Conservation (phyloP, 2,797 vertebrate genomes). For the Pempheris klunzingeri region DNA sequence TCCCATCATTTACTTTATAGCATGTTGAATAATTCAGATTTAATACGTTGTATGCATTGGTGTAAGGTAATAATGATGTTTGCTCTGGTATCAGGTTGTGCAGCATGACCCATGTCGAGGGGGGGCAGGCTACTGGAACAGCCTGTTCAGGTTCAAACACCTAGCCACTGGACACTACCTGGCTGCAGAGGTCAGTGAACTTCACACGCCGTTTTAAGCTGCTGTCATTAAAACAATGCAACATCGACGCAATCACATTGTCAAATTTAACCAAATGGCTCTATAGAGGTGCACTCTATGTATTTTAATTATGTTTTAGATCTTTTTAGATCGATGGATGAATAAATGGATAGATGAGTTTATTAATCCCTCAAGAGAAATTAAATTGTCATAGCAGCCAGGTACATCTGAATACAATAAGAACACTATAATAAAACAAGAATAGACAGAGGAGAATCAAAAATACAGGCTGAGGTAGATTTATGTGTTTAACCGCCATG, state of each 20-base stretch:
- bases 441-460: no score
- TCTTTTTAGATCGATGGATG: no score
- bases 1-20: background rate
- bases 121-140: slow-evolving; percentile 98
- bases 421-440: no score
- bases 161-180: slow-evolving; percentile 97
- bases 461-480: no score
- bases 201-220: background rate
- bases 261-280: background rate
- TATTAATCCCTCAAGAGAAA: no score
- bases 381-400: no score
- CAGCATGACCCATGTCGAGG: slow-evolving; percentile 98
- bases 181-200: slow-evolving; percentile 92
- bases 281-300: background rate
- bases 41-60: background rate
- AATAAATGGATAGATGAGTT: no score
- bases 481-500: slow-evolving; percentile 13
- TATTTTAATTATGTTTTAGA: background rate
- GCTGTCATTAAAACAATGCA: background rate
- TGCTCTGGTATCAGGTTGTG: slow-evolving; percentile 88
- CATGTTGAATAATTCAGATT: background rate
- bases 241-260: background rate
- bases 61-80: slow-evolving; percentile 8
- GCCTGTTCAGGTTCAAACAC: slow-evolving; percentile 98
- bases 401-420: no score